Base-by-base conservation (phyloP, 2,113 vertebrate genomes). In the Megaleporinus macrocephalus region DNA sequence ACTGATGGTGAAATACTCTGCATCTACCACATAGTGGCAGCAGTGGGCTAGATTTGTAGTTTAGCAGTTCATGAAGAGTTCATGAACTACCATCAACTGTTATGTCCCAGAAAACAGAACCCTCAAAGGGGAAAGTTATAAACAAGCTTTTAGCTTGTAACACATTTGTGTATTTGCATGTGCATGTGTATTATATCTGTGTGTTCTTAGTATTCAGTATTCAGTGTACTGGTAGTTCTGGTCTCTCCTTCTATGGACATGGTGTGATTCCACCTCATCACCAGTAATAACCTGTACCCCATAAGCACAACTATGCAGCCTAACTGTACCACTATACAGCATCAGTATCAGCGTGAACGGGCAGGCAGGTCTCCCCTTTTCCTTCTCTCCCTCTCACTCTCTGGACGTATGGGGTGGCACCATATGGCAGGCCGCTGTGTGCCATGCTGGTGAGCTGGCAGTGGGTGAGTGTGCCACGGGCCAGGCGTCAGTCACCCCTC, bases 401-500 rank as follows among this genome's bases (percentile, higher is more conserved):
- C 89, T 73, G 90, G 90, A 92, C 87, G 88, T 94, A 91, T 90
- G 90, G 83, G 89, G 87, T 86, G 91, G 92, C 90, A 91, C 95
- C 95, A 95, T 96, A 95, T 95, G 95, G 94, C 94, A 90, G 87
- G 91, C 92, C 85, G 91, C 93, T 93, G 92, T 87, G 90, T 93
- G 92, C 93, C 93, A 92, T 95, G 93, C 92, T 93, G 93, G 94
- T 90, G 89, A 89, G 90, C 90, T 94, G 93, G 93, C 93, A 93
- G 89, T 86, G 88, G 87, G 86, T 84, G 89, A 80, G 88, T 92
- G 93, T 91, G 92, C 80, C 83, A 94, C 93, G 81, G 93, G 92
- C 92, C 94, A 94, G 92, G 92, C 93, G 92, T 93, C 94, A 91
- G 91, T 94, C 93, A 93, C 89, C 79, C 86, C 83, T 86, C 93